Conservation (phyloP, 2,113 vertebrate species). For the Misgurnus anguillicaudatus region DNA sequence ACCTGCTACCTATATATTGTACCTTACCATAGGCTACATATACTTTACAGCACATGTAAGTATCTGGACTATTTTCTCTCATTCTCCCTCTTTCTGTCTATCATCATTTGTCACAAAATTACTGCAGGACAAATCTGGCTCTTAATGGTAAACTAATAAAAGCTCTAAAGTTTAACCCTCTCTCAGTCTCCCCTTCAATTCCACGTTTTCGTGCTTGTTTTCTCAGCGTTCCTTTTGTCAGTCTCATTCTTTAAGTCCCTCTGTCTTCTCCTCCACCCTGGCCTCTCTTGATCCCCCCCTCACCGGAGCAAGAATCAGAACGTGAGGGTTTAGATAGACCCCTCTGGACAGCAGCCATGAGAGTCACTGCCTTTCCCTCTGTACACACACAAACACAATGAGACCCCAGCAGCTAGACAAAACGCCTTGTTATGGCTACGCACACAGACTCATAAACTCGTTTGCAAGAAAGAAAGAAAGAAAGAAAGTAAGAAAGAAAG, state of each 20-base stretch:
- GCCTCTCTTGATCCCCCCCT: conserved; percentile 14
- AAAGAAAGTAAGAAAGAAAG: conserved; percentile 13
- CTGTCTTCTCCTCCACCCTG: conserved; percentile 15
- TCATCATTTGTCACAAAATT: conserved; percentile 30
- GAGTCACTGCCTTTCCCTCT: conserved; percentile 28
- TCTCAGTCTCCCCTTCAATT: neutral
- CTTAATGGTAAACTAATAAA: conserved; percentile 20
- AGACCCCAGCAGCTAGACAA: conserved; percentile 33
- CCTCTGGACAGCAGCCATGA: conserved; percentile 23
- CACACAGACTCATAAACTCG: neutral
- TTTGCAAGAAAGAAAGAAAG: conserved; percentile 7
- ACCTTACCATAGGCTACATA: no score
- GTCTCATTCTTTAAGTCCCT: conserved; percentile 6
- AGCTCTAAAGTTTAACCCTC: conserved; percentile 20
- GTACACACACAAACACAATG: conserved; percentile 30
- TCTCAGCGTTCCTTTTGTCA: conserved; percentile 37
- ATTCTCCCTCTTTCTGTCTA: conserved; percentile 31
- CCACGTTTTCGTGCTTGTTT: conserved; percentile 56
- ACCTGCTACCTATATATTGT: no score
- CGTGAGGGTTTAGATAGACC: conserved; percentile 23
- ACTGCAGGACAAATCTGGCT: conserved; percentile 14
- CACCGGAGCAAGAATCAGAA: conserved; percentile 47
- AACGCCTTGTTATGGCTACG: neutral
- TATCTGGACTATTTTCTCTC: conserved; percentile 29
- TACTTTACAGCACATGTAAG: no score